Conservation (phyloP, 2,888 invertebrate genomes). For the Amorpha juglandis region DNA sequence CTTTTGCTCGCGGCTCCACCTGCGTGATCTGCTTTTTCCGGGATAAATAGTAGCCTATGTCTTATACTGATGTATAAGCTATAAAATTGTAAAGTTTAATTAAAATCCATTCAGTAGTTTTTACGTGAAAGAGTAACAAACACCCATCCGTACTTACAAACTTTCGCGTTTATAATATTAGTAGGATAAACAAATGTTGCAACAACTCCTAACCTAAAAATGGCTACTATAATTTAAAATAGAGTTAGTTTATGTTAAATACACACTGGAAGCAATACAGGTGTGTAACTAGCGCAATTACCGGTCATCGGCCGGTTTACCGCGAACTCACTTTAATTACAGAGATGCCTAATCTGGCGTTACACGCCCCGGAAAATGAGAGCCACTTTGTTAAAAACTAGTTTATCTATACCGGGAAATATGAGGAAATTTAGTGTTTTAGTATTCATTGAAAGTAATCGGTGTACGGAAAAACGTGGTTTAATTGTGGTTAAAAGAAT, state of each 20-base stretch:
- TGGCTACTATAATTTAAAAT: background rate
- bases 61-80: too few relatives aligned
- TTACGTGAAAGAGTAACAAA: too few relatives aligned
- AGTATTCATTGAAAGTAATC: too few relatives aligned
- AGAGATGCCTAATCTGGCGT: conserved; percentile 15
- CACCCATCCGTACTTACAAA: too few relatives aligned
- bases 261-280: background rate
- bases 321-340: conserved; percentile 5
- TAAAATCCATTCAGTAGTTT: too few relatives aligned
- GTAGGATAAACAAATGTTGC: background rate
- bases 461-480: too few relatives aligned
- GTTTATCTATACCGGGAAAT: background rate
- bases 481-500: too few relatives aligned
- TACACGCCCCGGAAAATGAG: conserved; percentile 3
- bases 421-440: background rate
- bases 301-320: conserved; percentile 10
- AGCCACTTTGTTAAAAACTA: conserved; percentile 13
- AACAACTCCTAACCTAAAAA: background rate
- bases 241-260: background rate
- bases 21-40: too few relatives aligned
- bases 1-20: too few relatives aligned
- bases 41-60: too few relatives aligned
- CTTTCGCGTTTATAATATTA: too few relatives aligned
- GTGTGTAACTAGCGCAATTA: conserved; percentile 9
- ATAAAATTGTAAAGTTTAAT: too few relatives aligned